Evolutionary conservation across 2,888 invertebrate genomes (phyloP).

Genomic region (Endotricha flammealis): DNA sequence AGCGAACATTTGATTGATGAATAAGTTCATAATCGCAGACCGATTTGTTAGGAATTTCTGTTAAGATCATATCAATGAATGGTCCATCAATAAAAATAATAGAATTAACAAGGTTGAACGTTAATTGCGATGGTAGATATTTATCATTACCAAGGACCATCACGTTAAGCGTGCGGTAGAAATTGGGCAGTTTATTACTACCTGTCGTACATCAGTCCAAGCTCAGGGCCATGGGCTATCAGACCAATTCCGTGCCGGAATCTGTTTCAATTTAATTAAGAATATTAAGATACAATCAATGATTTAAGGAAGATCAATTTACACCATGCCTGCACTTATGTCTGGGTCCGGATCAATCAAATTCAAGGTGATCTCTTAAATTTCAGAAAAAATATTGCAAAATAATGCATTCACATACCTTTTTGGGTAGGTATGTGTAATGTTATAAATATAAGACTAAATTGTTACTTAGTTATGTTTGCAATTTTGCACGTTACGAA

Average conservation of each 20-base stretch:
- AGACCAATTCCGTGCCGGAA: slow-evolving; percentile 1
- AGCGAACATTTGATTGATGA: slow-evolving; percentile 15
- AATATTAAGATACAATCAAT: neutral
- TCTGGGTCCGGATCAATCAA: neutral
- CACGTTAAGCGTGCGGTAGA: slow-evolving; percentile 49
- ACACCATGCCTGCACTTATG: neutral
- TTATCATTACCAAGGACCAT: slow-evolving; percentile 35
- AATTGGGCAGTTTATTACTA: slow-evolving; percentile 40
- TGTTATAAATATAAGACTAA: no score
- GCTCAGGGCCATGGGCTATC: slow-evolving; percentile 24
- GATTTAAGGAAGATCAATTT: neutral
- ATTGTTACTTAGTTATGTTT: no score
- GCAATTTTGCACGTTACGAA: no score
- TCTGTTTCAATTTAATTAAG: neutral
- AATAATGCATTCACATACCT: neutral
- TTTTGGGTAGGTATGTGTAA: neutral
- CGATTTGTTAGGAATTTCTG: slow-evolving; percentile 22
- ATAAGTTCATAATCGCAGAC: slow-evolving; percentile 16
- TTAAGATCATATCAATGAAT: slow-evolving; percentile 20
- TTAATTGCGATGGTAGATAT: slow-evolving; percentile 35
- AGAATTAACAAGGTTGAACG: slow-evolving; percentile 42
- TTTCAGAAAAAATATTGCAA: neutral
- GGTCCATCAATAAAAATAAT: slow-evolving; percentile 35
- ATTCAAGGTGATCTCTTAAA: neutral
- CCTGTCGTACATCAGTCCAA: slow-evolving; percentile 20